Evolutionary conservation across 2,113 vertebrate species (phyloP).

Genomic region (Nibea coibor): DNA sequence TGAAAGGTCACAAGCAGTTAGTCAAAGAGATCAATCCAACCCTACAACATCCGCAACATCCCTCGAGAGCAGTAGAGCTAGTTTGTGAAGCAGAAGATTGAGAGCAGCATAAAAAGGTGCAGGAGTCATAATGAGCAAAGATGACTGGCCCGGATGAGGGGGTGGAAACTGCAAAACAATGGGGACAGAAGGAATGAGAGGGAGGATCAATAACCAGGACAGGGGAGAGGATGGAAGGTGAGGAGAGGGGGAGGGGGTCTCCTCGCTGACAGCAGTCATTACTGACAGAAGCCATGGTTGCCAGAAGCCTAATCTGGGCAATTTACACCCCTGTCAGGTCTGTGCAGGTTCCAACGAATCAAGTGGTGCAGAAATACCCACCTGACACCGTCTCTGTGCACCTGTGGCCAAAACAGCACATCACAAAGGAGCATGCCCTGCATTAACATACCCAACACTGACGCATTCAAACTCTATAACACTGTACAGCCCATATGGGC

Average conservation of each 20-base stretch:
- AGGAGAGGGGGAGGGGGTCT: neutral
- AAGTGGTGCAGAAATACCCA: conserved; percentile 2
- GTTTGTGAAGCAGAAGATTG: neutral
- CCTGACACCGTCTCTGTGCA: conserved; percentile 23
- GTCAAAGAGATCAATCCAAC: neutral
- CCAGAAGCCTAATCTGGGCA: conserved; percentile 62
- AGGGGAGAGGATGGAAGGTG: neutral
- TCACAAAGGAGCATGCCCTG: neutral
- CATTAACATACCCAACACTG: conserved; percentile 7
- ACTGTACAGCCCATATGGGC: neutral
- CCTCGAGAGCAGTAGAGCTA: neutral
- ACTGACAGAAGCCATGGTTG: conserved; percentile 55
- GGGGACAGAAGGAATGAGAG: conserved; percentile 18
- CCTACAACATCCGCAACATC: neutral
- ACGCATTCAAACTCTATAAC: conserved; percentile 4
- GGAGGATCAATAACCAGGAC: conserved; percentile 49
- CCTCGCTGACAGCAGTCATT: conserved; percentile 54
- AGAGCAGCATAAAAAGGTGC: conserved; percentile 21
- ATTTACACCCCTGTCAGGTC: conserved; percentile 71
- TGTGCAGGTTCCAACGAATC: conserved; percentile 50
- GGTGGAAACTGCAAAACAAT: conserved; percentile 36
- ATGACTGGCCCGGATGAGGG: neutral
- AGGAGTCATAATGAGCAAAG: conserved; percentile 23
- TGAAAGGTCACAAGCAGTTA: neutral
- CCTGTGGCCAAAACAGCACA: conserved; percentile 8